Evolutionary conservation across 2,113 vertebrate genomes (phyloP), one percentile per base, ranked within the genome.

Genomic region (Sylvietta virens): DNA sequence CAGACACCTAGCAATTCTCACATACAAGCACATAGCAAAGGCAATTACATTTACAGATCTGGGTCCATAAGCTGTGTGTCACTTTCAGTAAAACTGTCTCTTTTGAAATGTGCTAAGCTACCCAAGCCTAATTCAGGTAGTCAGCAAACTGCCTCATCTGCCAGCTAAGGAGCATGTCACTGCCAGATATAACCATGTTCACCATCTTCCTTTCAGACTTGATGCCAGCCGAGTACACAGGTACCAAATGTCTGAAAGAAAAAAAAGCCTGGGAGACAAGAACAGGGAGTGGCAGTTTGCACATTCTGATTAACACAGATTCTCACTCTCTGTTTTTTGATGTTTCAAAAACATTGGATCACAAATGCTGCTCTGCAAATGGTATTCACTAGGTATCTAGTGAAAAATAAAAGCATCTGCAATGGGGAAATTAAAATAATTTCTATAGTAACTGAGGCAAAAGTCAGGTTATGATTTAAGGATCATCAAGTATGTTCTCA

Each of bases 81-180:
- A 90, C 67, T 93, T 96, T 84, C 78, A 91, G 67, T 86, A 92
- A 89, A 82, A 48, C 82, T 91, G 56, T 79, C 86, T 90, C 69
- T 83, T 95, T 47, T 93, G 91, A 94, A 94, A 92, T 70, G 57
- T 73, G 57, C 27, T 85, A 92, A 87, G 56, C 39, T 92, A 88
- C 54, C 66, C 67, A 87, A 89, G 31, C 24, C n/a, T 96, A 97
- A 97, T 96, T 92, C 86, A 94, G 81, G 71, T 48, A 95, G 94
- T 90, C 95, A 97, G 94, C 64, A 92, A 82, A 86, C 78, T 50
- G 83, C 61, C 84, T 50, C 65, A 84, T 89, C 86, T 96, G 78
- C 74, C 94, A 95, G 28, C 47, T 81, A 48, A 88, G 70, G 64
- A 83, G 76, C 81, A 44, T 86, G 60, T 94, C 74, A 71, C 27